Base-by-base conservation (phyloP, 2,888 invertebrate species). In the Theodoxus fluviatilis region DNA sequence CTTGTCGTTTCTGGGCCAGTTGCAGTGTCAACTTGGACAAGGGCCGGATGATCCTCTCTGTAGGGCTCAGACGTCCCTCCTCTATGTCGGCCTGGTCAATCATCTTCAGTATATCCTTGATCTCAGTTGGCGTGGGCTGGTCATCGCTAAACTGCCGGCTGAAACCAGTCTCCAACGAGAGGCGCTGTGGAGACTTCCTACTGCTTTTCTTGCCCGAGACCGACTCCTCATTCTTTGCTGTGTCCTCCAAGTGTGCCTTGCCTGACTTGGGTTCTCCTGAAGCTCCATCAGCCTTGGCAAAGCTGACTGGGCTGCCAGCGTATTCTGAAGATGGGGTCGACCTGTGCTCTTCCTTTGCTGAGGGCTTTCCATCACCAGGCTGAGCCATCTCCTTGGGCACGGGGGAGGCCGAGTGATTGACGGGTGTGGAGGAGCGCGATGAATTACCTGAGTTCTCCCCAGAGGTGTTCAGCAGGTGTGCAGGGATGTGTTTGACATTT, bases 111-210 rank as follows among this genome's bases (percentile, higher is more conserved):
- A 83, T 73, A 37, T 81, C 78, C 15, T 78, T 79, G 31, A 83
- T 80, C 71, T 81, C 81, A 38, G 83, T 80, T 25, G 83, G 83
- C 18, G 82, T 83, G 47, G 80, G 80, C 25, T 81, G 72, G 59
- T 82, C 82, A 71, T 83, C 83, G 72, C 81, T 82, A 68, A 80
- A 82, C 77, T 82, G 82, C 2, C 81, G 72, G 71, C 81, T 83
- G 70, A 82, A 83, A 18, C 83, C 83, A 31, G 83, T 83, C 1
- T 76, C 74, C 47, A 80, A 69, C 55, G 71, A 74, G 49, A 80
- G 67, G 22, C 64, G 40, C 22, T 71, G 69, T 33, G 67, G 67
- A 31, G n/a, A 65, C 25, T 64, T 43, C 31, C 70, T 61, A 12
- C 70, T 64, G 9, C 55, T 72, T 9, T 69, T 65, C 57, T 74